Evolutionary conservation across 2,888 invertebrate species (phyloP), one percentile per base, ranked within the genome.

Genomic region (Boloria euphrosyne): DNA sequence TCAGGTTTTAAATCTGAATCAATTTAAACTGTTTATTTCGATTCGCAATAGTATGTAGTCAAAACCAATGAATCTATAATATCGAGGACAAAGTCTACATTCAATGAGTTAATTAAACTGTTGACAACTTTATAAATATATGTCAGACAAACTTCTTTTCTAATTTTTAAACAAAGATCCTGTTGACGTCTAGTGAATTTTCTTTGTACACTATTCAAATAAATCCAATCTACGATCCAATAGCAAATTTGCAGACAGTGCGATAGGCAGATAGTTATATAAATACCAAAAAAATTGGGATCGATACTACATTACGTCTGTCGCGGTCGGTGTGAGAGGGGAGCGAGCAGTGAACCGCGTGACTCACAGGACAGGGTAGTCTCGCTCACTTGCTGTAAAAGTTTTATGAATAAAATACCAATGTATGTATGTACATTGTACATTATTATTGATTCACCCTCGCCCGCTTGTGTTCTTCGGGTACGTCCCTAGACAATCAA

Each of bases 311-410:
- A 38, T 38, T 77, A 77, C 46, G 75, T 71, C 80, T 81, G 81
- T 75, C 71, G 75, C 80, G 80, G 81, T 75, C 71, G 75, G 73
- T 76, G 73, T 65, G 76, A 73, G 75, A 73, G 72, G 71, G 72
- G 75, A 69, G 55, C 65, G 72, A 65, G 60, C 85, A 86, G 74
- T 86, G 87, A 87, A 85, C 87, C 75, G 71, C 54, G 64, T 75
- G 77, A 76, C 69, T 78, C 78, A 78, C 52, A 49, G 38, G 27
- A 52, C 65, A 62, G 67, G 64, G 49, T 38, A 10, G 31, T 38
- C 17, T 46, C 1, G 55, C 17, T 44, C 16, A 54, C 16, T 13
- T 55, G 17, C 17, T 13, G 17, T 16, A 13, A 5, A 31, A 27
- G 14, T 50, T 22, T 22, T 18, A 22, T 50, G 22, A 5, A 50